Base-by-base conservation (phyloP, 1,140 invertebrate genomes). In the Geopemphigus sp. region DNA sequence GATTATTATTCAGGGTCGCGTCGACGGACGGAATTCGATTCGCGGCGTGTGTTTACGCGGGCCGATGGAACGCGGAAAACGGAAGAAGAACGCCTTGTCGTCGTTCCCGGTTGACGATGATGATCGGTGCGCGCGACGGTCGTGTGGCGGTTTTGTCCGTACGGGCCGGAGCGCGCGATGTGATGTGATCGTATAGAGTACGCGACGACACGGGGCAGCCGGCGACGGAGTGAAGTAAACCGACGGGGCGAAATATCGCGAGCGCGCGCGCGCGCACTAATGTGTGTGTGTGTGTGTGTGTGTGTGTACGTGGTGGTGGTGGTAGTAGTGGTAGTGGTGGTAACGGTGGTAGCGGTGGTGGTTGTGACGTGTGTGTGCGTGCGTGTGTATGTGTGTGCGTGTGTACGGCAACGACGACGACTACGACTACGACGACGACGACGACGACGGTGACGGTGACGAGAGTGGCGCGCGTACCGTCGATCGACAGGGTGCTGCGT, bases 231-330 rank as follows among this genome's bases (percentile, higher is more conserved):
- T 50, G 11, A 50, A 12, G 12, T 11, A 14, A 12, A 56, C 72
- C 53, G 53, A 59, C 57, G 73, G 59, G 26, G 59, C 54, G 73
- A 78, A 78, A 78, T 59, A 78, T 78, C 73, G 54, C 73, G 73
- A 45, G 39, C n/a, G 54, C 39, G n/a, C 14, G 64, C 64, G 11
- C 53, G 53, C 8, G 54, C 14, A 45, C 39, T 45, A 45, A 15
- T n/a, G 61, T 39, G 29, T 32, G 61, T 12, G 61, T 15, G 59
- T 19, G 59, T 12, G 39, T 10, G 32, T 39, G 66, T 68, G 45
- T 68, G 8, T 39, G 29, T n/a, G n/a, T n/a, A n/a, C n/a, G 29
- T 8, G 17, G 11, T 56, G n/a, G 50, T 56, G 24, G 56, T 57
- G 63, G 59, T 39, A 29, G 19, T n/a, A 24, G 64, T 14, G 45